Evolutionary conservation across 1,140 invertebrate species (phyloP).

Genomic region (Pseudomyrmex sp.): DNA sequence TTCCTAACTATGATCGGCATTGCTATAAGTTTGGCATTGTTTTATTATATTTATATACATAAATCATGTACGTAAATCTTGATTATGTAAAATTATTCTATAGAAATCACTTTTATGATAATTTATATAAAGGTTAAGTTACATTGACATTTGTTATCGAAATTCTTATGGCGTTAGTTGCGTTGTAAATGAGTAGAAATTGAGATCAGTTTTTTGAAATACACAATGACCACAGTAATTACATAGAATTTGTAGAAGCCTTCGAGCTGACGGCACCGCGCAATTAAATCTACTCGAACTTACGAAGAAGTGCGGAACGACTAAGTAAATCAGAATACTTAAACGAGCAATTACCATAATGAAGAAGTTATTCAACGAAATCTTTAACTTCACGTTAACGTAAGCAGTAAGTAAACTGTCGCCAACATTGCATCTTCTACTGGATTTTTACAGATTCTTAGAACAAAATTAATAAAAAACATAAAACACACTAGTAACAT

Average conservation of each 20-base stretch:
- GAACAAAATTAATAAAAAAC: conserved; percentile 16
- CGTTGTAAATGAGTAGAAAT: conserved; percentile 18
- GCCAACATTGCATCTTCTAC: neutral
- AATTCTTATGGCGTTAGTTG: neutral
- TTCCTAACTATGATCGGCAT: conserved; percentile 60
- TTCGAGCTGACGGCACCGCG: conserved; percentile 11
- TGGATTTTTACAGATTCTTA: neutral
- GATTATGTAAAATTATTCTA: neutral
- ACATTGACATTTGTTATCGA: neutral
- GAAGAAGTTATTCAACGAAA: conserved; percentile 53
- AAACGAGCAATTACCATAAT: conserved; percentile 57
- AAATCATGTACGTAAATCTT: conserved; percentile 33
- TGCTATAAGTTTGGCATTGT: conserved; percentile 40
- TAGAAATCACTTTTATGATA: neutral
- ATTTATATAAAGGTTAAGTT: conserved; percentile 10
- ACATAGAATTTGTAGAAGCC: conserved; percentile 36
- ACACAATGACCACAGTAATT: conserved; percentile 19
- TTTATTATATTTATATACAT: conserved; percentile 56
- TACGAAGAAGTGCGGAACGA: conserved; percentile 37
- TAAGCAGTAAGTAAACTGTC: conserved; percentile 39
- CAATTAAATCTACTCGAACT: conserved; percentile 44
- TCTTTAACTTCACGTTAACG: conserved; percentile 32
- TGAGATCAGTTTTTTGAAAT: conserved; percentile 1
- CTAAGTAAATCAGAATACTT: conserved; percentile 54
- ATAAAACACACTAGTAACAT: neutral